These are phyloP conservation scores for Netelia fuscicornis DNA, from an alignment of 2,888 invertebrate species.

Conservation along the genomic window DNA sequence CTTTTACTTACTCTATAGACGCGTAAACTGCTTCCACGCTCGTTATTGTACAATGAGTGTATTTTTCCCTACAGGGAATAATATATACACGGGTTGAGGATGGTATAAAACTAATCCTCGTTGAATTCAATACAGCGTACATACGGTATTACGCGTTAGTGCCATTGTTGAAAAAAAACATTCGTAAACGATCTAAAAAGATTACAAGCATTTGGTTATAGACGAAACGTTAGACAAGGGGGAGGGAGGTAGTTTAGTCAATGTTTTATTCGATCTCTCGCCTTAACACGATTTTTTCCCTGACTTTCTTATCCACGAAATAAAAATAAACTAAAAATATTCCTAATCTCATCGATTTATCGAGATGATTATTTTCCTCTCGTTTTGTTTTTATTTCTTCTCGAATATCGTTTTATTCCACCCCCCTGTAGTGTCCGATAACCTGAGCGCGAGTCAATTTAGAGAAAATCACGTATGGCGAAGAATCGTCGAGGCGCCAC, in stretches of 20 bases:
- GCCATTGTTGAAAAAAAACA: constrained; percentile 37
- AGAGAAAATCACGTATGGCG: constrained; percentile 45
- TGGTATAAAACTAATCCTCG: constrained; percentile 63
- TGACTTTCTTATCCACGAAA: not conserved
- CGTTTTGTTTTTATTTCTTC: too few relatives aligned
- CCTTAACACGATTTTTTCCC: constrained; percentile 38
- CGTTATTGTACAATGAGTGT: constrained; percentile 17
- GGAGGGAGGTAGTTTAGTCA: not conserved
- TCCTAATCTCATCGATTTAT: constrained; percentile 12
- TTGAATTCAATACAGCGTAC: constrained; percentile 55
- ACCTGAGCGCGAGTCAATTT: constrained; percentile 30
- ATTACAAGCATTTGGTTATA: constrained; percentile 53
- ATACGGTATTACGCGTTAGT: constrained; percentile 24
- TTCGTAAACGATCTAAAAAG: constrained; percentile 64
- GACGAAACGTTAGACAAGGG: not conserved
- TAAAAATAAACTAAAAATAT: too few relatives aligned
- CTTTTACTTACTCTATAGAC: constrained; percentile 40
- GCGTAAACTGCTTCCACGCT: constrained; percentile 57
- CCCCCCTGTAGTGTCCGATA: not conserved
- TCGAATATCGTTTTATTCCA: constrained; percentile 8
- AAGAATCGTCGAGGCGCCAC: constrained; percentile 72
- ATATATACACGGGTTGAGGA: constrained; percentile 37
- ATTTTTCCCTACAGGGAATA: constrained; percentile 14
- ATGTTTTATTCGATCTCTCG: constrained; percentile 22
- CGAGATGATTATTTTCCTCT: constrained; percentile 7